Evolutionary conservation across 2,888 invertebrate species (phyloP).

Genomic region (Trissolcus brochymenae): DNA sequence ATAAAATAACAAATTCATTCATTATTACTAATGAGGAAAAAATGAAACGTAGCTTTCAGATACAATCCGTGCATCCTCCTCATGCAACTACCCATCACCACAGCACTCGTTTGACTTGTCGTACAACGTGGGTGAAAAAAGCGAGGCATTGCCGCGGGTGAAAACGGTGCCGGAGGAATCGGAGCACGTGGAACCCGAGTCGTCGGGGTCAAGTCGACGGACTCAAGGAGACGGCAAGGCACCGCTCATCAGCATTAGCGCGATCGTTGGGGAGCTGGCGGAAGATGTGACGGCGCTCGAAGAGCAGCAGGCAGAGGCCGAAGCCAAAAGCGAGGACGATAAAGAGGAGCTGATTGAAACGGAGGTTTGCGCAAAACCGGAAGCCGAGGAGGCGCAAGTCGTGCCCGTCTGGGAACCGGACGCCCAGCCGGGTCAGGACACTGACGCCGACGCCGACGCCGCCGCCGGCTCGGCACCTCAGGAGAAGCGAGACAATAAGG

Average conservation of each 20-base stretch:
- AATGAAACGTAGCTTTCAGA: constrained; percentile 68
- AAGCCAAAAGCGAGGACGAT: constrained; percentile 44
- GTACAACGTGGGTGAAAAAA: constrained; percentile 59
- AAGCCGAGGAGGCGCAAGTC: constrained; percentile 79
- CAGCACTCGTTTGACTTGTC: constrained; percentile 77
- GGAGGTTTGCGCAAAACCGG: constrained; percentile 65
- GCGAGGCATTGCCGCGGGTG: constrained; percentile 62
- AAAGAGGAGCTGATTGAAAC: constrained; percentile 1
- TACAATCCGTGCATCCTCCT: constrained; percentile 76
- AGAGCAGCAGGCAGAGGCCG: constrained; percentile 38
- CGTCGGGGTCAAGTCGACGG: constrained; percentile 62
- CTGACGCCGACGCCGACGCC: constrained; percentile 18
- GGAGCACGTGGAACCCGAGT: constrained; percentile 50
- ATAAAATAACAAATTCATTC: no score
- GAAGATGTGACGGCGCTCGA: constrained; percentile 53
- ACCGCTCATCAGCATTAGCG: constrained; percentile 85
- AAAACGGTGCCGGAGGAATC: constrained; percentile 62
- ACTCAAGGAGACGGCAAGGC: constrained; percentile 73
- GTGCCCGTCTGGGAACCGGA: constrained; percentile 75
- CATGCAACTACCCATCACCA: constrained; percentile 74
- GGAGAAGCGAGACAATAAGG: constrained; percentile 78
- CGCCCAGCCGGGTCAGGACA: constrained; percentile 64
- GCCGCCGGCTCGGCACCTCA: constrained; percentile 63
- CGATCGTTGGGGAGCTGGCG: constrained; percentile 81
- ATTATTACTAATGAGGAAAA: no score